Base-by-base conservation (phyloP, 2,113 vertebrate genomes). In the Ictalurus furcatus region DNA sequence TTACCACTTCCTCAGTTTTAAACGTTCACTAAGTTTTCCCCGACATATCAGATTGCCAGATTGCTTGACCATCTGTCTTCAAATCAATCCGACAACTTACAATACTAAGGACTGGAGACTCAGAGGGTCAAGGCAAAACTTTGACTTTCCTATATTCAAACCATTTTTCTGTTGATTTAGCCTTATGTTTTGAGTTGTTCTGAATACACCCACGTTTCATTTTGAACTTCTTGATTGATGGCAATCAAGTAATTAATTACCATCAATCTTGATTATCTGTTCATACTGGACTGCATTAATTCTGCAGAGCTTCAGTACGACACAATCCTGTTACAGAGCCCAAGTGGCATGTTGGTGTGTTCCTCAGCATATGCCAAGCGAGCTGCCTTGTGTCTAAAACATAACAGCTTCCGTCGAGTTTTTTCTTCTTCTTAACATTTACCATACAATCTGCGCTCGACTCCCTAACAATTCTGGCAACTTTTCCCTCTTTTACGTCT, bases 21-120 rank as follows among this genome's bases (percentile, higher is more conserved):
- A 37, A 59, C 6, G 9, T 63, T 83, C 34, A 83, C 56, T 63
- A 19, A 40, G 40, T 83, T 84, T 23, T 14, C 56, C 14, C 9
- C 7, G 2, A 40, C 2, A 4, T 40, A 44, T 63, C 9, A 44
- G 8, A 63, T 61, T 37, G 30, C 56, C 81, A 84, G 81, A 84
- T 40, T 84, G 58, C 5, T 28, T 25, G 12, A 13, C 81, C 81
- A 84, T 84, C 58, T 61, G 58, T 84, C 37, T 84, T 63, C 81
- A 63, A 63, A 84, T 84, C 34, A 63, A 84, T 84, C 81, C 34
- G 44, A 28, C 23, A 8, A 16, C 34, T 63, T 28, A 40, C 81
- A 25, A 63, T 63, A 84, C 14, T 37, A 11, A 82, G 79, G 56
- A 37, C 19, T 25, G 12, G 40, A 34, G 21, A 84, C 17, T 25